These are phyloP conservation scores for Diarsia dahlii DNA, from an alignment of 2,888 invertebrate genomes.

Conservation along the genomic window DNA sequence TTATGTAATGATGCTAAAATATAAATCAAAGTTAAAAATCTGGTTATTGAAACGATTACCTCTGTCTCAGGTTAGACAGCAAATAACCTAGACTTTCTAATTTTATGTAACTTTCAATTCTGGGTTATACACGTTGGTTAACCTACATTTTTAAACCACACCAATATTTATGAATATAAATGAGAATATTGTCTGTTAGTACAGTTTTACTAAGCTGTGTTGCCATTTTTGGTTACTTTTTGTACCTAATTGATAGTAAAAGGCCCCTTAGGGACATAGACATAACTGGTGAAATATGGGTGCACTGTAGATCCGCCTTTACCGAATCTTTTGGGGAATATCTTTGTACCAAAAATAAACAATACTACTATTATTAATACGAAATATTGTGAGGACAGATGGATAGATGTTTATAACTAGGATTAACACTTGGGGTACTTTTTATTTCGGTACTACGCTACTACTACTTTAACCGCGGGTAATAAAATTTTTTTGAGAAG, in stretches of 20 bases:
- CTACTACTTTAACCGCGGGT: too few species aligned
- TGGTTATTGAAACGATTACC: conserved; percentile 6
- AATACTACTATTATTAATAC: background rate
- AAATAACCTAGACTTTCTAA: conserved; percentile 31
- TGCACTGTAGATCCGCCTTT: background rate
- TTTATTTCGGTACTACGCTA: background rate
- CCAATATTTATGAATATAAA: conserved; percentile 8
- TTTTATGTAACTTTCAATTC: conserved; percentile 24
- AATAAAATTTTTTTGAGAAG: background rate
- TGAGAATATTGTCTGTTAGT: background rate
- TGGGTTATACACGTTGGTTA: conserved; percentile 4
- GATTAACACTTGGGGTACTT: background rate
- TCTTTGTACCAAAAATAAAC: background rate
- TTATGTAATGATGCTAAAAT: background rate
- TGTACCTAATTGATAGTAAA: background rate
- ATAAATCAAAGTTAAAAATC: background rate
- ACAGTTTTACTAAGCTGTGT: background rate
- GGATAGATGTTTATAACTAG: background rate
- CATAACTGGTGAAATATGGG: background rate
- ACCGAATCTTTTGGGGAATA: background rate
- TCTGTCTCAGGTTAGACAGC: conserved; percentile 1
- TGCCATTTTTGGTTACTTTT: background rate
- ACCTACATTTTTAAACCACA: conserved; percentile 9
- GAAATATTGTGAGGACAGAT: background rate
- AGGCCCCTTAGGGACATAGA: background rate